Conservation (phyloP, 2,888 invertebrate genomes). For the Altica lythri region DNA sequence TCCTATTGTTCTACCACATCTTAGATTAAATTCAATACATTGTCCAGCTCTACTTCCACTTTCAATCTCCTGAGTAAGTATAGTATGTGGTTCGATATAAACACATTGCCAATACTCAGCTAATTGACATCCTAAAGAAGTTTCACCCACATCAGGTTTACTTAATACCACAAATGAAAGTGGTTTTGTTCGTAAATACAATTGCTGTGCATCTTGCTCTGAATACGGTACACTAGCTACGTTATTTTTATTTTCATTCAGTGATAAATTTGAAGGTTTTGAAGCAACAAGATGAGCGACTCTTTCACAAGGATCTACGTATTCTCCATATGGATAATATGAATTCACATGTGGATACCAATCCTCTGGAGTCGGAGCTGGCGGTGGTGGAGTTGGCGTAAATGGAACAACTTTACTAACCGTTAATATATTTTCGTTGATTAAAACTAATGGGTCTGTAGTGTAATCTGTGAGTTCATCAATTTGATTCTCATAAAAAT, state of each 20-base stretch:
- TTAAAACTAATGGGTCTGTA: background rate
- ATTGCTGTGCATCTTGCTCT: slow-evolving; percentile 61
- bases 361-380: slow-evolving; percentile 28
- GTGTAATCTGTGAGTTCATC: background rate
- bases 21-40: slow-evolving; percentile 64
- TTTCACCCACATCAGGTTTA: slow-evolving; percentile 63
- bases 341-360: slow-evolving; percentile 55
- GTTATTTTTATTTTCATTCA: slow-evolving; percentile 14
- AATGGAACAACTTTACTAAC: background rate
- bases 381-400: too few relatives aligned
- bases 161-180: slow-evolving; percentile 65
- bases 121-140: slow-evolving; percentile 61
- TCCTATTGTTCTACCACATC: slow-evolving; percentile 60
- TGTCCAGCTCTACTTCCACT: slow-evolving; percentile 62
- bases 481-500: slow-evolving; percentile 1
- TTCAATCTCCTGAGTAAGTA: slow-evolving; percentile 64
- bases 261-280: slow-evolving; percentile 33
- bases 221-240: slow-evolving; percentile 55
- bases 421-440: background rate
- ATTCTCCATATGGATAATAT: slow-evolving; percentile 57
- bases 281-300: slow-evolving; percentile 46
- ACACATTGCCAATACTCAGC: slow-evolving; percentile 64
- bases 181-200: slow-evolving; percentile 60
- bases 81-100: slow-evolving; percentile 62
- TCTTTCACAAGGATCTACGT: slow-evolving; percentile 55